Percentiles rank a stretch among this genome's conserved stretches.
Evolutionary conservation across 2,888 invertebrate species (phyloP).

Genomic region (Chesias legatella): DNA sequence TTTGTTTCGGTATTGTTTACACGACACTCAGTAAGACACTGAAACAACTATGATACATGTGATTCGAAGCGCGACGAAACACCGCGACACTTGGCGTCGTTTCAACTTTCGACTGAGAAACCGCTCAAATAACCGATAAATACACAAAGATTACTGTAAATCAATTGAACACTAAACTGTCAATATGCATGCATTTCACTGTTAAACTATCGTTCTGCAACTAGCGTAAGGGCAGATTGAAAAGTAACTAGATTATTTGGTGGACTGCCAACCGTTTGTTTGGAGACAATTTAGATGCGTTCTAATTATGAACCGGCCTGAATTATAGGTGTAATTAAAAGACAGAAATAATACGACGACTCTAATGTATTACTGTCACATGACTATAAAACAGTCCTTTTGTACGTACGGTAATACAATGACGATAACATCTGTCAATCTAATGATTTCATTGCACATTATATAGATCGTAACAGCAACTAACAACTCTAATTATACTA

Average conservation of each 20-base stretch:
- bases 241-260: conserved; percentile 37
- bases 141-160: conserved; percentile 34
- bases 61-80: conserved; percentile 46
- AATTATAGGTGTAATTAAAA: conserved; percentile 23
- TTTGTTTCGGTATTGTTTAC: conserved; percentile 35
- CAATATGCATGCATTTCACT: conserved; percentile 23
- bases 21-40: conserved; percentile 44
- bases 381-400: conserved; percentile 18
- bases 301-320: conserved; percentile 44
- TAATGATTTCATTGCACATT: too few relatives aligned
- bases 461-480: too few relatives aligned
- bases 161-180: conserved; percentile 31
- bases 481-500: too few relatives aligned
- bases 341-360: conserved; percentile 13
- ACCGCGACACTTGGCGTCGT: conserved; percentile 58
- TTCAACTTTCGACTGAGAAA: conserved; percentile 52
- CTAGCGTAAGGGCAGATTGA: conserved; percentile 17
- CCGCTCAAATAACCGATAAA: conserved; percentile 41
- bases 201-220: conserved; percentile 10
- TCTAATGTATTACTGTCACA: conserved; percentile 19
- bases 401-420: conserved; percentile 6
- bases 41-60: conserved; percentile 45
- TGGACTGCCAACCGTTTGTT: conserved; percentile 51
- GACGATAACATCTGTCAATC: too few relatives aligned
- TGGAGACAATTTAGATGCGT: conserved; percentile 49